phyloP scores from a whole-genome alignment of 2,888 invertebrate species.

The Empis livida region DNA sequence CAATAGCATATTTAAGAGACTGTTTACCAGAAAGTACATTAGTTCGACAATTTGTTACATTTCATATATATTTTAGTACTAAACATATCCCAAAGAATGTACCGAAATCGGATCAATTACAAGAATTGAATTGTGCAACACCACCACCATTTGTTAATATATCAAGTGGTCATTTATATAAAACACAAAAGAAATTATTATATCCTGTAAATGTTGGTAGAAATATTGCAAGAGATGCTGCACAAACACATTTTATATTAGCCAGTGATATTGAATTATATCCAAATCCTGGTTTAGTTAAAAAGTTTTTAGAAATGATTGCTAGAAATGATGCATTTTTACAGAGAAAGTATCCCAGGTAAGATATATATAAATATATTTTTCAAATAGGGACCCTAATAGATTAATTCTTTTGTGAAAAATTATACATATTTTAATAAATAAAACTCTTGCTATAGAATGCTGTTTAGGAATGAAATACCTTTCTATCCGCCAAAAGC shows the following conservation, averaged over 20 bases:
- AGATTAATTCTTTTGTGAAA: no score
- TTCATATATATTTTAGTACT: constrained; percentile 79
- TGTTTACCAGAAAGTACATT: constrained; percentile 54
- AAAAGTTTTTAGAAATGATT: constrained; percentile 74
- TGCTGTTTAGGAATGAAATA: no score
- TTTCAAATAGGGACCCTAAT: no score
- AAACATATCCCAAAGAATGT: constrained; percentile 71
- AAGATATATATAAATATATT: constrained; percentile 7
- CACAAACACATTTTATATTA: constrained; percentile 68
- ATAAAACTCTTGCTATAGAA: no score
- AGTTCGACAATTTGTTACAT: constrained; percentile 67
- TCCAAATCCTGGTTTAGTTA: constrained; percentile 69
- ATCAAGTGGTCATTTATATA: constrained; percentile 55
- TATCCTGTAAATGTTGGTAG: constrained; percentile 86
- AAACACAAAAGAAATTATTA: constrained; percentile 62
- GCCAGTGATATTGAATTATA: constrained; percentile 86
- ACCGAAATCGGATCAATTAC: constrained; percentile 48
- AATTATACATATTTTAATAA: no score
- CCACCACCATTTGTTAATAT: constrained; percentile 56
- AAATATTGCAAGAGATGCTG: constrained; percentile 74
- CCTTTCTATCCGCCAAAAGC: no score
- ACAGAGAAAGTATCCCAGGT: constrained; percentile 41
- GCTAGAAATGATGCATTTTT: constrained; percentile 57
- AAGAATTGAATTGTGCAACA: constrained; percentile 57
- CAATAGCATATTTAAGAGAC: constrained; percentile 68